These are phyloP conservation scores for Thomomys bottae DNA, from an alignment of 2,113 vertebrate species.

Conservation along the genomic window DNA sequence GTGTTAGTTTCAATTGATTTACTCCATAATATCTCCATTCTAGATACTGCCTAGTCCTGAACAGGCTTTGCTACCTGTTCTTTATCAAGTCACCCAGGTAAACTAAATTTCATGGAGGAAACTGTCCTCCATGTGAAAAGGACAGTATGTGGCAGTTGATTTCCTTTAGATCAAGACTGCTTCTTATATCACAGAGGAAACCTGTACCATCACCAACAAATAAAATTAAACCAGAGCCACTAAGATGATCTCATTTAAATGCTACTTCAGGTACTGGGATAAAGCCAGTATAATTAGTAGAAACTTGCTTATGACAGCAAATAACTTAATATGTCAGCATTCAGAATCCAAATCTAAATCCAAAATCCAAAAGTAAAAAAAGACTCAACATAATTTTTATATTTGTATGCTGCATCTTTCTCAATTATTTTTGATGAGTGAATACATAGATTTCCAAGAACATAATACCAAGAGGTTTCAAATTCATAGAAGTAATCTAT, in stretches of 20 bases:
- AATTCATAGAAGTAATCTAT: neutral
- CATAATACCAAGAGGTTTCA: neutral
- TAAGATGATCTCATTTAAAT: conserved; percentile 68
- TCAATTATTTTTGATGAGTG: neutral
- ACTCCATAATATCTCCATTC: neutral
- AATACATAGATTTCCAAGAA: neutral
- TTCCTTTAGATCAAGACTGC: conserved; percentile 53
- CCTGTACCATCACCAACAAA: conserved; percentile 19
- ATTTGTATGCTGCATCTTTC: neutral
- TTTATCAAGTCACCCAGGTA: conserved; percentile 21
- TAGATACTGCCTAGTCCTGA: conserved; percentile 59
- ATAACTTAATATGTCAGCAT: conserved; percentile 23
- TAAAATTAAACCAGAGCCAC: conserved; percentile 33
- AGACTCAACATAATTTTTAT: neutral
- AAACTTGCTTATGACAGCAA: neutral
- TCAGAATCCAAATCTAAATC: conserved; percentile 9
- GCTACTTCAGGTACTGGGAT: neutral
- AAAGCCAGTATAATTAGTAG: neutral
- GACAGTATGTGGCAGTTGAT: neutral
- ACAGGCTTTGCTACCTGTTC: conserved; percentile 50
- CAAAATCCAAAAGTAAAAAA: no score
- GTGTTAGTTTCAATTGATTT: conserved; percentile 43
- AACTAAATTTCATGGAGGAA: conserved; percentile 62
- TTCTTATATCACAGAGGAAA: neutral
- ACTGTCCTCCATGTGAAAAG: conserved; percentile 20